A percentile compares a stretch with the other conserved stretches of the same genome.
Conservation (phyloP, 2,888 invertebrate genomes). For the Calameuta filiformis region DNA sequence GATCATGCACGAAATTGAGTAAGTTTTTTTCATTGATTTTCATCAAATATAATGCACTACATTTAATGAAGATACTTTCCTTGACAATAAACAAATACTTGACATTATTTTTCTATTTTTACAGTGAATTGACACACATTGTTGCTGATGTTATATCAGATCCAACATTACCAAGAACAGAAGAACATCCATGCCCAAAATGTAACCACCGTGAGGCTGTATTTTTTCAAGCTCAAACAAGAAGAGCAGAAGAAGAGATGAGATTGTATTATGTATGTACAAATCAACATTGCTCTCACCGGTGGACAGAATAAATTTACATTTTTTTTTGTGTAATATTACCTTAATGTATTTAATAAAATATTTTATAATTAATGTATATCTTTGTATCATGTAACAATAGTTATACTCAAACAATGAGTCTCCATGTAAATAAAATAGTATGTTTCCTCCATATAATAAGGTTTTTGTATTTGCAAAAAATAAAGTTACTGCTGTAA, state of each 20-base stretch:
- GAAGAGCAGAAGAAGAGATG: conserved; percentile 98
- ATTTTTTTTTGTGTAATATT: neutral
- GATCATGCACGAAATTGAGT: conserved; percentile 99
- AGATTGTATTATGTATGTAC: conserved; percentile 97
- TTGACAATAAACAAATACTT: neutral
- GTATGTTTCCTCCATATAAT: too few species aligned
- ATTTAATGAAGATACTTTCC: neutral
- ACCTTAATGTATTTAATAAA: neutral
- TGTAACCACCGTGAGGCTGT: conserved; percentile 96
- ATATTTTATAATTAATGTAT: neutral
- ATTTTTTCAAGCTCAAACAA: conserved; percentile 98
- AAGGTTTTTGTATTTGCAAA: too few species aligned
- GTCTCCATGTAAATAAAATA: neutral
- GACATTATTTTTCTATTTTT: conserved; percentile 39
- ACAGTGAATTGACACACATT: conserved; percentile 95
- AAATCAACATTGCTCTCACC: conserved; percentile 88
- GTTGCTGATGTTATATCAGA: conserved; percentile 98
- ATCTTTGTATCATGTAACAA: neutral
- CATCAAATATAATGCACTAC: neutral
- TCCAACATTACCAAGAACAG: conserved; percentile 96
- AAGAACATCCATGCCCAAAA: conserved; percentile 98
- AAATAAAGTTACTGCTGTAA: too few species aligned
- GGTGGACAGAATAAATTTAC: conserved; percentile 88
- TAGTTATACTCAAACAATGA: neutral
- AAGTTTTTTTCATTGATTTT: conserved; percentile 61